Evolutionary conservation across 30 jellyfish, hydroid and myxozoan species (phyloP).

Genomic region (Nemopilema nomurai): DNA sequence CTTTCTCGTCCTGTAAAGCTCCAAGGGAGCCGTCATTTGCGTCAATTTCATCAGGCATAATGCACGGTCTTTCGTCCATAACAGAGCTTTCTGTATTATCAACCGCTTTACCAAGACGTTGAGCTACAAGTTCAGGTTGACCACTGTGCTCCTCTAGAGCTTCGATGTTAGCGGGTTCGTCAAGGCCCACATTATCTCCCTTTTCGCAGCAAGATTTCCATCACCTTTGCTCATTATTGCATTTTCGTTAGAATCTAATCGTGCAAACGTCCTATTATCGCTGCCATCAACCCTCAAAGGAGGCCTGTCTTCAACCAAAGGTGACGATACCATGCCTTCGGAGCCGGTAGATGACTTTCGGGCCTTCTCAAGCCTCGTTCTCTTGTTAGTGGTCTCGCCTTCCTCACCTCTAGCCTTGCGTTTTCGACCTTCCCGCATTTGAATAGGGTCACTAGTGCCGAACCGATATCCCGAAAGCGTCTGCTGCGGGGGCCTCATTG

Average conservation of each 20-base stretch:
- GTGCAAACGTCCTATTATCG: neutral
- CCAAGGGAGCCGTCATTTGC: neutral
- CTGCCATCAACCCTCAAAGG: neutral
- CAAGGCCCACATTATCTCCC: neutral
- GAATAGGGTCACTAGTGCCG: slow-evolving; percentile 28
- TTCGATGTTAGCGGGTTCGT: neutral
- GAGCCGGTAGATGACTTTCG: neutral
- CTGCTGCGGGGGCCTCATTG: slow-evolving; percentile 58
- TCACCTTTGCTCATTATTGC: neutral
- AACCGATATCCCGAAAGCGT: slow-evolving; percentile 55
- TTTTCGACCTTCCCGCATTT: slow-evolving; percentile 55
- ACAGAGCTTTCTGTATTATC: neutral
- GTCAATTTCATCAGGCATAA: neutral
- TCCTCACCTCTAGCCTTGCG: slow-evolving; percentile 53
- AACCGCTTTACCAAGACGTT: neutral
- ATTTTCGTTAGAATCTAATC: neutral
- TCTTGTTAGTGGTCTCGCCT: slow-evolving; percentile 2
- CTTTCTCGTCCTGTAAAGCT: neutral
- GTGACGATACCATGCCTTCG: slow-evolving; percentile 14
- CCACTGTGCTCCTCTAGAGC: neutral
- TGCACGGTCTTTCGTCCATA: neutral
- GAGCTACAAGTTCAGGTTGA: neutral
- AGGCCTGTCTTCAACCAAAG: slow-evolving; percentile 21
- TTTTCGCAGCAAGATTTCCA: neutral
- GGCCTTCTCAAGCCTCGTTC: slow-evolving; percentile 5